Base-by-base conservation (phyloP, 2,888 invertebrate species). In the Bellardia bayeri region DNA sequence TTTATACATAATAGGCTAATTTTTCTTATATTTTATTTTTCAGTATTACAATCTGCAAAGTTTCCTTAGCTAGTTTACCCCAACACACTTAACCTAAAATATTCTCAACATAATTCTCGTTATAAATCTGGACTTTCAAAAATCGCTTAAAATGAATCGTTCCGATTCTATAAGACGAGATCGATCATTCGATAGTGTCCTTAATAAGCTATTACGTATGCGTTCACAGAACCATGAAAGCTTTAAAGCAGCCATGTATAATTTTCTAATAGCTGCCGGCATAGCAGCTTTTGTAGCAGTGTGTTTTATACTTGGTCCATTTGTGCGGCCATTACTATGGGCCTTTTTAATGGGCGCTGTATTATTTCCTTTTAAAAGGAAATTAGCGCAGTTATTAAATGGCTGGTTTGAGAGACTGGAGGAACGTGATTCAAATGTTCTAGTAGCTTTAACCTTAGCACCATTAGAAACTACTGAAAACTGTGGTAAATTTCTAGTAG, bases 291-390 rank as follows among this genome's bases (percentile, higher is more conserved):
- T 93, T 85, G 91, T 92, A 0, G 97, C 97, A 2, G 95, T 98
- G 8, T 98, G 97, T 93, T 95, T 97, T 88, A 97, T 98, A 89
- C 94, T 99, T 45, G 97, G 97, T 90, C 98, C 98, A 0, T 99
- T 99, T 94, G 96, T 99, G 51, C 97, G 98, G 90, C 99, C 99
- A 0, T 94, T 99, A 78, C 95, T 99, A 90, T 99, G 99, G 99
- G 99, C 99, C 0, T 94, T 98, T 82, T 94, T 99, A 49, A 98
- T 98, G 91, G 99, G 99, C n/a, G 98, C 99, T 0, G 97, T 99
- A 56, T 95, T 99, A n/a, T 98, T 98, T 93, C 99, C 99, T 0
- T 97, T 98, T 91, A 99, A 99, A 93, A 95, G 96, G 87, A 96
- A 95, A 81, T 93, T 99, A 64, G 96, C 98, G 0, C 96, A 96